Conservation (phyloP, 1,140 invertebrate species). For the Brachionus rotundiformis region DNA sequence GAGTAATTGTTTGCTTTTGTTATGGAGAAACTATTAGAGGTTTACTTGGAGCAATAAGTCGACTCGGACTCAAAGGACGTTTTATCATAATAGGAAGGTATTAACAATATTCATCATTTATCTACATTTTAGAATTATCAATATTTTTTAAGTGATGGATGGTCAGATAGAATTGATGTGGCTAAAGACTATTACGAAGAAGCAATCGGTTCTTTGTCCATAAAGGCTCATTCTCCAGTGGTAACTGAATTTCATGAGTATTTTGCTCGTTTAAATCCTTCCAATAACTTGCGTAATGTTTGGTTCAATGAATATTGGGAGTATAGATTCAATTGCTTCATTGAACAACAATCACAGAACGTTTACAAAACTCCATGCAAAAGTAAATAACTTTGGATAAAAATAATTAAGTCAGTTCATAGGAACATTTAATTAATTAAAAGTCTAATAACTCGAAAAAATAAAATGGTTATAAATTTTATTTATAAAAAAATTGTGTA, state of each 20-base stretch:
- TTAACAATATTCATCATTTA: not conserved
- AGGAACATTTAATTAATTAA: too few species aligned
- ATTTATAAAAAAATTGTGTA: too few species aligned
- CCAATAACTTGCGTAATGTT: constrained; percentile 71
- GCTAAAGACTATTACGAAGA: constrained; percentile 70
- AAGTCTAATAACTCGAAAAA: too few species aligned
- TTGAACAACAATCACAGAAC: not conserved
- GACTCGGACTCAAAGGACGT: constrained; percentile 69
- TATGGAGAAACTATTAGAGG: constrained; percentile 68
- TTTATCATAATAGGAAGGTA: constrained; percentile 73
- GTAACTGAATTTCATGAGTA: constrained; percentile 72
- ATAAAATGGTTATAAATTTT: too few species aligned
- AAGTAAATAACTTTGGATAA: constrained; percentile 54
- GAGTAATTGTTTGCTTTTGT: constrained; percentile 80
- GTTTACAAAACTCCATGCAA: constrained; percentile 55
- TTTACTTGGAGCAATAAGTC: constrained; percentile 71
- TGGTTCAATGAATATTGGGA: constrained; percentile 80
- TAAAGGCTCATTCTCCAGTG: constrained; percentile 68
- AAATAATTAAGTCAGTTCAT: not conserved
- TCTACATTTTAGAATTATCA: too few species aligned
- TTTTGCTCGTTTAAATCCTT: constrained; percentile 71
- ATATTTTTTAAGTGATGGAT: constrained; percentile 73
- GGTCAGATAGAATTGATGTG: constrained; percentile 76
- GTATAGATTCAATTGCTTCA: constrained; percentile 70
- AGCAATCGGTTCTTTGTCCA: constrained; percentile 74